These are phyloP conservation scores for Eustalomyia histrio DNA, from an alignment of 2,888 invertebrate genomes.

Conservation along the genomic window DNA sequence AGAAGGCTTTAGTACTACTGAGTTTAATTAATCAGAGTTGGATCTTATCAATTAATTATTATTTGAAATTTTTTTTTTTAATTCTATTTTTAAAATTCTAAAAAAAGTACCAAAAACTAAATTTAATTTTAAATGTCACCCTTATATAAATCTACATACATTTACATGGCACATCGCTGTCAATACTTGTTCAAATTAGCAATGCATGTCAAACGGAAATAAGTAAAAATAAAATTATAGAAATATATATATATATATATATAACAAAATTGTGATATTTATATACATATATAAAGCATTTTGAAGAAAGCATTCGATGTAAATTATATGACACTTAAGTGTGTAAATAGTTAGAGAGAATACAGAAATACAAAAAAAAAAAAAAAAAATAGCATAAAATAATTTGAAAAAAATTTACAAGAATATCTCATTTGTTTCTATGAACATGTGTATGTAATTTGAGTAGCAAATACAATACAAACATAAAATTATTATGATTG, in stretches of 20 bases:
- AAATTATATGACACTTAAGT: constrained; percentile 58
- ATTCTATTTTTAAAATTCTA: too few relatives aligned
- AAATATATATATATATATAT: constrained; percentile 39
- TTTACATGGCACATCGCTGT: constrained; percentile 42
- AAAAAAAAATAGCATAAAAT: background rate
- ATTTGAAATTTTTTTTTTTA: too few relatives aligned
- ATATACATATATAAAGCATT: constrained; percentile 27
- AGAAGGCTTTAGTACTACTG: too few relatives aligned
- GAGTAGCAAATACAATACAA: constrained; percentile 4
- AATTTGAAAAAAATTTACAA: constrained; percentile 28
- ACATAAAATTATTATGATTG: constrained; percentile 48
- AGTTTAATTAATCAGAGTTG: too few relatives aligned
- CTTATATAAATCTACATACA: background rate
- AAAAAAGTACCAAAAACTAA: too few relatives aligned
- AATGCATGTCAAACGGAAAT: constrained; percentile 62
- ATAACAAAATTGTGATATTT: constrained; percentile 36
- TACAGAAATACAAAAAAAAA: background rate
- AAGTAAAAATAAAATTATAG: constrained; percentile 35
- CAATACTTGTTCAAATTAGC: constrained; percentile 63
- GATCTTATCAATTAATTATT: too few relatives aligned
- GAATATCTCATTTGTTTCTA: background rate
- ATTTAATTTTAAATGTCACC: background rate
- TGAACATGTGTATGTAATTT: constrained; percentile 7
- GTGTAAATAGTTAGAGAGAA: constrained; percentile 45
- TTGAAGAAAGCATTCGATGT: constrained; percentile 40